These are phyloP conservation scores for Austrolebias charrua DNA, from an alignment of 2,797 vertebrate species.

Conservation along the genomic window DNA sequence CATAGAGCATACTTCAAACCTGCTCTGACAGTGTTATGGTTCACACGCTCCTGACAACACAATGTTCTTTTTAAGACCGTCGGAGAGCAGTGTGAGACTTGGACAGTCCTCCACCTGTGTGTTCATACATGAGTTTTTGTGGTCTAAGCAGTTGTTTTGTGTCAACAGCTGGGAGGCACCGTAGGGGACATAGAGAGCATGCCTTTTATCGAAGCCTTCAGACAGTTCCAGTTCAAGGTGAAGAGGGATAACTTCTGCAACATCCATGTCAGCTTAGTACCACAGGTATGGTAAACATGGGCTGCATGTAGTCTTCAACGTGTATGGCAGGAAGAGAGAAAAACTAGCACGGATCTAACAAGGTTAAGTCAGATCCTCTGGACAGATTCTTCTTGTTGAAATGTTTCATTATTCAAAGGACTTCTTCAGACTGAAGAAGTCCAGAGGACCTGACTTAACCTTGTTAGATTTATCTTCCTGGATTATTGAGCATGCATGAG, in stretches of 20 bases:
- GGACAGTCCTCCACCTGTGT: constrained; percentile 8
- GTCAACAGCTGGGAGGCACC: constrained; percentile 88
- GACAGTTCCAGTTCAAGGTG: constrained; percentile 98
- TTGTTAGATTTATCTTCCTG: no score
- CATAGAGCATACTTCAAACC: constrained; percentile 15
- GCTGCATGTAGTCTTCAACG: not conserved
- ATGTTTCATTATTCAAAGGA: no score
- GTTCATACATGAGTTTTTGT: constrained; percentile 3
- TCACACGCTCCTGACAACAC: constrained; percentile 9
- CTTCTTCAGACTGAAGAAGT: no score
- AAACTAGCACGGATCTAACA: no score
- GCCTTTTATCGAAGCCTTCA: constrained; percentile 96
- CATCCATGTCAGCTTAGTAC: constrained; percentile 94
- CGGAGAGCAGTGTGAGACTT: not conserved
- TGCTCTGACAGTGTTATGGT: constrained; percentile 11
- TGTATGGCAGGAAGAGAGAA: no score
- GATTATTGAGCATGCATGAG: no score
- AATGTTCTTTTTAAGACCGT: constrained; percentile 13
- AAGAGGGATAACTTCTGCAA: constrained; percentile 95
- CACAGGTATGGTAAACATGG: constrained; percentile 81
- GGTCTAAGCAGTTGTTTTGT: constrained; percentile 44
- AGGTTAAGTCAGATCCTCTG: no score
- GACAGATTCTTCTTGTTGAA: no score
- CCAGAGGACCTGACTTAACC: no score
- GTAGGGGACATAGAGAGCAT: constrained; percentile 97